A percentile compares a stretch with the other conserved stretches of the same genome.
phyloP scores from a whole-genome alignment of 2,888 invertebrate genomes.

The Euzetes globulus region DNA sequence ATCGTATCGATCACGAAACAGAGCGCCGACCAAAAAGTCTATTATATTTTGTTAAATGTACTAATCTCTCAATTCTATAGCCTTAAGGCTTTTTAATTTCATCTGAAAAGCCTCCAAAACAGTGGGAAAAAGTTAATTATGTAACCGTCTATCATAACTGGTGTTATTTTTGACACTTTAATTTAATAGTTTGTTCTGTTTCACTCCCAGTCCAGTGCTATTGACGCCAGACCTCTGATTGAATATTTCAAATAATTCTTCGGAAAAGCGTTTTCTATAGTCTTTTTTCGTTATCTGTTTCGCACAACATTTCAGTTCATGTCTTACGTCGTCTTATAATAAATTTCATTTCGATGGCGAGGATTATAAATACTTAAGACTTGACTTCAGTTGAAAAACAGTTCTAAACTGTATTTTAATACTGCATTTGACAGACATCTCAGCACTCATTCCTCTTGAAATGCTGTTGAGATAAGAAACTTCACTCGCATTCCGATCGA shows the following conservation, averaged over 20 bases:
- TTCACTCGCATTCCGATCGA: slow-evolving; percentile 9
- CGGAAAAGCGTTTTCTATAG: neutral
- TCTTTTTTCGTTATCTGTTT: neutral
- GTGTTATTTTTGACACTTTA: slow-evolving; percentile 24
- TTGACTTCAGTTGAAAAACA: neutral
- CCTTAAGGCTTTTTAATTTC: slow-evolving; percentile 12
- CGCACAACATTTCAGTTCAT: neutral
- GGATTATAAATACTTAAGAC: slow-evolving; percentile 5
- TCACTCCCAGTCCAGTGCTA: slow-evolving; percentile 1
- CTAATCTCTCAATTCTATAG: neutral
- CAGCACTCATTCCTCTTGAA: neutral
- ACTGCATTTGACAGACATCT: slow-evolving; percentile 19
- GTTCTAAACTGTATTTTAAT: neutral
- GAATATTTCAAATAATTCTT: neutral
- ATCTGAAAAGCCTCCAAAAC: neutral
- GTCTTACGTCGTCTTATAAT: neutral
- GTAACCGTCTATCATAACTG: slow-evolving; percentile 2
- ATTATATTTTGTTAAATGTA: neutral
- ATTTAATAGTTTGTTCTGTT: neutral
- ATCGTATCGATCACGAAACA: neutral
- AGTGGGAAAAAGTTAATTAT: slow-evolving; percentile 25
- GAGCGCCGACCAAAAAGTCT: neutral
- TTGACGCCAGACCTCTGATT: neutral
- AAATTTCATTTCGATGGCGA: neutral
- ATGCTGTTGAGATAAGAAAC: slow-evolving; percentile 12